Conservation (phyloP, 2,113 vertebrate species). For the Mohoua ochrocephala region DNA sequence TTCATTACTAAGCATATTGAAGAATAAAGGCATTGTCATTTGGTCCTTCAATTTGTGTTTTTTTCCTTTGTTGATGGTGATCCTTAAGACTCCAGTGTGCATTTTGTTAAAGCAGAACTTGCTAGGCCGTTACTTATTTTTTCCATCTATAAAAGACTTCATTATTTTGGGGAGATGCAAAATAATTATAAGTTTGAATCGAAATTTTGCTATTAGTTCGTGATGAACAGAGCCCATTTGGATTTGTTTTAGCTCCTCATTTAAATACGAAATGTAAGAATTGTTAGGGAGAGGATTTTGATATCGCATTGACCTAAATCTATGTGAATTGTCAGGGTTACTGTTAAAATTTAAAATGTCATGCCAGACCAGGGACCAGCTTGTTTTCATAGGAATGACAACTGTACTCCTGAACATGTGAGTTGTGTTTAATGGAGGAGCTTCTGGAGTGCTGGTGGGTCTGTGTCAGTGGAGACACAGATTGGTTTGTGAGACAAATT, state of each 20-base stretch:
- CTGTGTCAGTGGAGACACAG: neutral
- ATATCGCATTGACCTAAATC: neutral
- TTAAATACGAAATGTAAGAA: neutral
- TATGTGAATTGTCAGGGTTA: neutral
- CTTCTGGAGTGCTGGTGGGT: neutral
- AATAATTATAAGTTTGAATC: neutral
- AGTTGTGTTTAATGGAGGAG: neutral
- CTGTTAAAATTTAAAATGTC: neutral
- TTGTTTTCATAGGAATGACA: neutral
- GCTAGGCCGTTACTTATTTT: neutral
- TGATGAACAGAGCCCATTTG: neutral
- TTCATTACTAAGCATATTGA: neutral
- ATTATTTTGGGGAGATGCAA: neutral
- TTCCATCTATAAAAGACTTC: neutral
- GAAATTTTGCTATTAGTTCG: neutral
- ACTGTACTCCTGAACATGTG: neutral
- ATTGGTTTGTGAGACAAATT: neutral
- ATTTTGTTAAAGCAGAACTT: neutral
- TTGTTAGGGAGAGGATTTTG: neutral
- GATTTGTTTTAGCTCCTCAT: neutral
- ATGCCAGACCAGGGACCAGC: neutral
- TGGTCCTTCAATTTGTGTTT: neutral
- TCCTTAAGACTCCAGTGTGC: neutral
- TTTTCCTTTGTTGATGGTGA: neutral
- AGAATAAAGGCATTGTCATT: neutral